Evolutionary conservation across 2,888 invertebrate genomes (phyloP), one percentile per base, ranked within the genome.

Genomic region (Leucophenga montana): DNA sequence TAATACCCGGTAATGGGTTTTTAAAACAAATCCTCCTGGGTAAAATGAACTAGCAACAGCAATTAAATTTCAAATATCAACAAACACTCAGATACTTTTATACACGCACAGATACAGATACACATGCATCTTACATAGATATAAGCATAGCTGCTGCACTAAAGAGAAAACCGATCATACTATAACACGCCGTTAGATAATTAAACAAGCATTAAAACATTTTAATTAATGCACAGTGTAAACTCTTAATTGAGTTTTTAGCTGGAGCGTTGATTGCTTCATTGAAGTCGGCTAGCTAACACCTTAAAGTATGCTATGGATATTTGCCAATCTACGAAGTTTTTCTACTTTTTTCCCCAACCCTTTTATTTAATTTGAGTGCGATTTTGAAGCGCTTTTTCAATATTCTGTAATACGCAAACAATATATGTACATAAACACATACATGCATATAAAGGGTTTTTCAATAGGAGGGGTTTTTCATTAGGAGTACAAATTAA

Each of bases 161-260:
- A 22, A 59, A 31, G 27, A n/a, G 48, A 4, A 48, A 48, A n/a
- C 48, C 4, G 18, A 18, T 18, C 16, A 46, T 39, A n/a, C n/a
- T n/a, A 39, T 8, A 4, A 62, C 16, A 22, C 46, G 33, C 16
- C 13, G 62, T 53, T 82, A 83, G 78, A 80, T 81, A 84, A 81
- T 82, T 81, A 82, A 81, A 82, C 84, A 84, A 82, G 82, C 82
- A 82, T 84, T 80, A 84, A 82, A 84, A 77, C 75, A 74, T 77
- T 82, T 83, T 83, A 83, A 83, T 83, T 80, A 83, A 82, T 73
- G 80, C 71, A 50, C 6, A 50, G n/a, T 2, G 8, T 50, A 50
- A 50, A 16, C 50, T 50, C 16, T 39, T 50, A 50, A 50, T 48
- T 64, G 22, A 16, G n/a, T 22, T 44, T 46, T 46, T 44, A 44